Base-by-base conservation (phyloP, 2,113 vertebrate species). In the Brachionichthys hirsutus region DNA sequence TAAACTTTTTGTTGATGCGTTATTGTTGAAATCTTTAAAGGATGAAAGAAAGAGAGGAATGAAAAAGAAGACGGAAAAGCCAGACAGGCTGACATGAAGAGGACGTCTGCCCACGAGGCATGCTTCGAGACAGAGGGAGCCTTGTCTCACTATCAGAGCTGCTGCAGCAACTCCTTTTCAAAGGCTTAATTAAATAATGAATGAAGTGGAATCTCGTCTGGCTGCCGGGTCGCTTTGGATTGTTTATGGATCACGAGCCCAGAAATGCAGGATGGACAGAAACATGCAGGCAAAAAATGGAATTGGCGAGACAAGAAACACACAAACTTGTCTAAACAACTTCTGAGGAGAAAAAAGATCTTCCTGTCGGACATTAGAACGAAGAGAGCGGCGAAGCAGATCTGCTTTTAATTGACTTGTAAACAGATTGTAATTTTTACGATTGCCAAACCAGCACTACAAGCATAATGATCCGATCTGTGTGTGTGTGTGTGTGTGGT, bases 141-240 rank as follows among this genome's bases (percentile, higher is more conserved):
- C 73, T 82, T 82, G 76, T 79, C 55, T 43, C 14, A 65, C 41
- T 54, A 49, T 50, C 36, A 38, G 69, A 57, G 63, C 60, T 14
- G 54, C 62, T 57, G 48, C 36, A 54, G 61, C 47, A 46, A 63
- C 69, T 43, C 57, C 57, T 20, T 57, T 80, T 73, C 73, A 77
- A 61, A 66, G 35, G 41, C 56, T 81, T 85, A 77, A 84, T 85
- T 77, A 65, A 78, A 85, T 77, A 58, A 86, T 18, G 53, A 59
- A 52, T 43, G 58, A 81, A 74, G 44, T 67, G 78, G 79, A 85
- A 73, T 79, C 81, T 73, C 70, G 83, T 77, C 84, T 80, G 65
- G 44, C 52, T 50, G 54, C 52, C 47, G 54, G 41, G 44, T 41
- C 38, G 67, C 41, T 47, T 40, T 70, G 62, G 45, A 34, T n/a